A percentile compares a stretch with the other conserved stretches of the same genome.
Evolutionary conservation across 2,888 invertebrate species (phyloP).

Genomic region (Apodemia mormo): DNA sequence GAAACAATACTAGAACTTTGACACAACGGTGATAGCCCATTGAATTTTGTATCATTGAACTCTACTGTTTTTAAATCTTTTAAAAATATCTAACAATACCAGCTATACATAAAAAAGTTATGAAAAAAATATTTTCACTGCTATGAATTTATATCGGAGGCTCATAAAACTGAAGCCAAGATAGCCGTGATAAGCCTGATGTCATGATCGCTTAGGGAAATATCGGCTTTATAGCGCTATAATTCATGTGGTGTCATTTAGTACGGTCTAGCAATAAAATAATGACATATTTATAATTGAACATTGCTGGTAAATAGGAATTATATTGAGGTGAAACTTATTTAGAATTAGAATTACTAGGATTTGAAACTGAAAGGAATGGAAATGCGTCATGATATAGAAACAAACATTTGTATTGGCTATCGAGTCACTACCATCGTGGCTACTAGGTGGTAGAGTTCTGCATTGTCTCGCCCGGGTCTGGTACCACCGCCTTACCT

Average conservation of each 20-base stretch:
- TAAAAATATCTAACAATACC: neutral
- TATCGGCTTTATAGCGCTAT: neutral
- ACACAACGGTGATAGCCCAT: too few species aligned
- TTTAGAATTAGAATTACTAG: too few species aligned
- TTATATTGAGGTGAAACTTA: too few species aligned
- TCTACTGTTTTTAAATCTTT: neutral
- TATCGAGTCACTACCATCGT: too few species aligned
- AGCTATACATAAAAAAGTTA: neutral
- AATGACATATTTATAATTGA: neutral
- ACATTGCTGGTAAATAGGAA: neutral
- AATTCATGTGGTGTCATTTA: constrained; percentile 9
- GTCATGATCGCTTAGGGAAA: constrained; percentile 14
- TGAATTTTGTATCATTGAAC: too few species aligned
- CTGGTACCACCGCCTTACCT: too few species aligned
- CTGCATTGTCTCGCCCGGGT: too few species aligned
- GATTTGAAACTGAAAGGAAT: too few species aligned
- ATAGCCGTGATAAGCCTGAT: constrained; percentile 8
- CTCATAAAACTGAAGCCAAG: constrained; percentile 10
- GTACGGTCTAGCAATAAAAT: neutral
- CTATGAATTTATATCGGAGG: neutral
- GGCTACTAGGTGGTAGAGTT: too few species aligned
- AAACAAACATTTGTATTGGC: too few species aligned
- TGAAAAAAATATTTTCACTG: neutral
- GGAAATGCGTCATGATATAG: too few species aligned
- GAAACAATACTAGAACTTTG: too few species aligned